Base-by-base conservation (phyloP, 2,888 invertebrate species). In the Drosophila ustulata region DNA sequence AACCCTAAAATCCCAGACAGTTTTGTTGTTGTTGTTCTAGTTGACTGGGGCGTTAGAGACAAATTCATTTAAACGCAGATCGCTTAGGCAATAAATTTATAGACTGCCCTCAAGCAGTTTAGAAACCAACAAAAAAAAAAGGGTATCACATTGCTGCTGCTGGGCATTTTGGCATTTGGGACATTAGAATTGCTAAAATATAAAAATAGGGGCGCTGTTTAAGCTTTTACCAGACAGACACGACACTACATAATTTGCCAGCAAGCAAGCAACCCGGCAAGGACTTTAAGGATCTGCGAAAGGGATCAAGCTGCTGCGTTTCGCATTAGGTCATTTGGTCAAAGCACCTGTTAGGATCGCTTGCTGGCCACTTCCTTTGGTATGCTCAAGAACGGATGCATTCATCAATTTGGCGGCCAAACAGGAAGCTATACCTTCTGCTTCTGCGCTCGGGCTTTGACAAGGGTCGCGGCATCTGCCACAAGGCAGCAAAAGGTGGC, bases 321-420 rank as follows among this genome's bases (percentile, higher is more conserved):
- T 11, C 84, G 82, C 89, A 88, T 88, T 88, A 90, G 88, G 90
- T 89, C 90, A 88, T 90, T 89, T 89, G 83, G 90, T 88, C 83
- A 88, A 85, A 84, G 78, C 89, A 89, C 89, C 89, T 83, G 82
- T 84, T 83, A 81, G 88, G 59, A 13, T 18, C 39, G 2, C 11
- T 18, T 11, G 9, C 32, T 32, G 7, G 32, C 61, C 51, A 80
- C 78, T 85, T 87, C 73, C 82, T 80, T 30, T 28, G 28, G 28
- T 28, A 18, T 30, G 30, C 30, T 2, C 30, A 6, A 30, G 23
- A 56, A 85, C 89, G 88, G 88, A 89, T 89, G 90, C 89, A 89
- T 90, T 78, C 89, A 89, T 90, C 89, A 89, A 89, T 87, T 89
- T 90, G 88, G 82, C 80, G 61, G 76, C 68, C 67, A 63, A 78